phyloP scores from a whole-genome alignment of 1,140 invertebrate genomes.

The Gryllus bimaculatus region DNA sequence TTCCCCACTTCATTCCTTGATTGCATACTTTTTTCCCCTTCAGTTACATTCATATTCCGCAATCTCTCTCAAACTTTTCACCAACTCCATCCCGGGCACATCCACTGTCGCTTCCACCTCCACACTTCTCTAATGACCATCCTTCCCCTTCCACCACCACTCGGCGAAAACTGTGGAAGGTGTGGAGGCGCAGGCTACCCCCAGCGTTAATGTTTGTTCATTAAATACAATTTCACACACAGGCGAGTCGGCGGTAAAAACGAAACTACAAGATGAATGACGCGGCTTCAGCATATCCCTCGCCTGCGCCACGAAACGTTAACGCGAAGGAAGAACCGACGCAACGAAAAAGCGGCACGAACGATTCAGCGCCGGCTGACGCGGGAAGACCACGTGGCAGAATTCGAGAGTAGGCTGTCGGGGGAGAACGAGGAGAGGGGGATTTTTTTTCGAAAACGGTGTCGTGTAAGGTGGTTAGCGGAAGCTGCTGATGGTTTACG shows the following conservation, averaged over 20 bases:
- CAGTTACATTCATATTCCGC: no score
- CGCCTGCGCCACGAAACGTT: background rate
- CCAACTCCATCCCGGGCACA: no score
- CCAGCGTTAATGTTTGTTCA: conserved; percentile 19
- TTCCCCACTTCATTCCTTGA: no score
- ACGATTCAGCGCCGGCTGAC: background rate
- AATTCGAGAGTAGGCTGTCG: background rate
- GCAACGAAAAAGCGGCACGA: background rate
- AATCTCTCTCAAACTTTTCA: no score
- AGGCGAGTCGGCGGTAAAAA: background rate
- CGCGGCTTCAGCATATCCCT: background rate
- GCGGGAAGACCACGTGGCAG: background rate
- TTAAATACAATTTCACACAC: conserved; percentile 21
- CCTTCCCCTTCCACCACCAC: no score
- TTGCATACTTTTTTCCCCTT: no score
- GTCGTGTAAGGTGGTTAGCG: background rate
- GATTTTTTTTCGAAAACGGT: conserved; percentile 11
- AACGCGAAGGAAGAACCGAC: background rate
- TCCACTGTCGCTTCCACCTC: no score
- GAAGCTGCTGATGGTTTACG: conserved; percentile 7
- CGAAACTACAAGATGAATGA: background rate
- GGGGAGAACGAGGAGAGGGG: background rate
- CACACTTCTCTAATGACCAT: no score
- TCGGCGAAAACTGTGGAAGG: background rate
- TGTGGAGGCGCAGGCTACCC: background rate